A percentile compares a stretch with the other conserved stretches of the same genome.
These are phyloP conservation scores for Muntiacus muntjak DNA, from an alignment of 2,113 vertebrate species.

Conservation along the genomic window DNA sequence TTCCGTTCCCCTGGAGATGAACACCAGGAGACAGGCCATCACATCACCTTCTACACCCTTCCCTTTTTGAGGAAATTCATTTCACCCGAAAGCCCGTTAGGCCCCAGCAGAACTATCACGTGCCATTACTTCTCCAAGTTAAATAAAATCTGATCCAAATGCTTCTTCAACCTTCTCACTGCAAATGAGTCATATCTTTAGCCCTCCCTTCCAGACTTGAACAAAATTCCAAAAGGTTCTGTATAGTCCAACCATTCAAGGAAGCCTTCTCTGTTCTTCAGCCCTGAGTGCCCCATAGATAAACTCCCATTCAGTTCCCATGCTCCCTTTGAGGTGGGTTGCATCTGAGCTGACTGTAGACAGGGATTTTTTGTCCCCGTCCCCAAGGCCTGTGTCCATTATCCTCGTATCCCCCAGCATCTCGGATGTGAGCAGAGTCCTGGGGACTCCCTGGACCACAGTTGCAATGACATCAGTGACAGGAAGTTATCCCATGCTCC, in stretches of 20 bases:
- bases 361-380: neutral
- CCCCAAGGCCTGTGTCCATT: too few species aligned
- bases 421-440: too few species aligned
- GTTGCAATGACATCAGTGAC: neutral
- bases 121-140: neutral
- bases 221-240: neutral
- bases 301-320: accelerated
- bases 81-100: accelerated
- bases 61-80: neutral
- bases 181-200: neutral
- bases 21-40: neutral
- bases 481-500: neutral
- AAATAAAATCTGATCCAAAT: neutral
- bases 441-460: neutral
- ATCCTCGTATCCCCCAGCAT: too few species aligned
- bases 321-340: too few species aligned
- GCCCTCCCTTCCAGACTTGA: neutral
- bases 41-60: neutral
- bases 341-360: neutral
- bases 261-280: neutral
- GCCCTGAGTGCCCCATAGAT: accelerated
- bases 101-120: accelerated
- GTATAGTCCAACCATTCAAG: accelerated
- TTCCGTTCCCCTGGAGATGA: neutral
- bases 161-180: neutral